Conservation (phyloP, 2,888 invertebrate genomes). For the Cryptophagus acutangulus region DNA sequence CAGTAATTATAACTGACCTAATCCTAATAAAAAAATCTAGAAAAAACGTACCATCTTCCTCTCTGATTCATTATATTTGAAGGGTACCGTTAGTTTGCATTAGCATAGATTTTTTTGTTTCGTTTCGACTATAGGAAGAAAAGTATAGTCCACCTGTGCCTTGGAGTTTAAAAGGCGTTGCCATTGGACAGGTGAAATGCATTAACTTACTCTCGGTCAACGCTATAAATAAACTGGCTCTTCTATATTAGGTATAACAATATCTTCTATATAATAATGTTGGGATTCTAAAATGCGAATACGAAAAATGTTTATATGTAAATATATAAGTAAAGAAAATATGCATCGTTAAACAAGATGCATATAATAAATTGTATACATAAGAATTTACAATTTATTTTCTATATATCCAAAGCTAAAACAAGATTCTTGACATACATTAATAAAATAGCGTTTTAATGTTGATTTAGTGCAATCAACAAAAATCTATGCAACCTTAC, state of each 20-base stretch:
- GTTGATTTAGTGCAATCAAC: neutral
- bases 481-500: neutral
- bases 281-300: neutral
- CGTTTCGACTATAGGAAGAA: too few species aligned
- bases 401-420: too few species aligned
- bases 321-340: slow-evolving; percentile 1
- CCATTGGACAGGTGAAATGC: slow-evolving; percentile 6
- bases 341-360: slow-evolving; percentile 2
- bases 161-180: neutral
- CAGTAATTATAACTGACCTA: too few species aligned
- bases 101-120: too few species aligned
- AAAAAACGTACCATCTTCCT: too few species aligned
- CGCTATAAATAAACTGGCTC: neutral
- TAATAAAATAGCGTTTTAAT: neutral
- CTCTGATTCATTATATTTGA: too few species aligned
- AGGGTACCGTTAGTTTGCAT: too few species aligned
- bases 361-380: slow-evolving; percentile 1
- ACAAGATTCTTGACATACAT: slow-evolving; percentile 1
- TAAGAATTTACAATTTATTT: neutral
- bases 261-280: slow-evolving; percentile 4
- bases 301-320: neutral
- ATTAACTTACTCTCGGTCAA: neutral
- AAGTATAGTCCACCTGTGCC: neutral
- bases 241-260: slow-evolving; percentile 4
- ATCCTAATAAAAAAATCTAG: too few species aligned